Conservation (phyloP, 2,797 vertebrate genomes). For the Notolepis coatsorum region DNA sequence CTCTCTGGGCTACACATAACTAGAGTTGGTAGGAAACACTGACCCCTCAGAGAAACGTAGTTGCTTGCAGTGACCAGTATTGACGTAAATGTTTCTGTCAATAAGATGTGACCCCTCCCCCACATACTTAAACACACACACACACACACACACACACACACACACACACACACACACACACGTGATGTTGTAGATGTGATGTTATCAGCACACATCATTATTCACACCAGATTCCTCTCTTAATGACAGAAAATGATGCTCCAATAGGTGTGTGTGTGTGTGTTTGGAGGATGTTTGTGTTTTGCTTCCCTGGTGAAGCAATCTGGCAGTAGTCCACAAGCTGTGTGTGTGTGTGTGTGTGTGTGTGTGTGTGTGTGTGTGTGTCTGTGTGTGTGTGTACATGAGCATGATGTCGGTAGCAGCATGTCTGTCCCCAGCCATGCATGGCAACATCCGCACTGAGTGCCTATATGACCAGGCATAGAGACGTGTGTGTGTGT, state of each 20-base stretch:
- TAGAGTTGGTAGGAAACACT: too few species aligned
- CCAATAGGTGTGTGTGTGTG: neutral
- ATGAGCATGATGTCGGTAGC: neutral
- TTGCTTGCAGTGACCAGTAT: too few species aligned
- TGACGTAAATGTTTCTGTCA: too few species aligned
- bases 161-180: neutral
- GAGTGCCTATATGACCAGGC: too few species aligned
- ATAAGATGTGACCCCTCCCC: neutral
- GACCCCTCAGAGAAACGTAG: too few species aligned
- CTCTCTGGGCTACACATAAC: too few species aligned
- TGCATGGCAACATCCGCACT: too few species aligned
- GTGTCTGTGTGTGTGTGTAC: slow-evolving; percentile 1
- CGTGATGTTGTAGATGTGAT: too few species aligned
- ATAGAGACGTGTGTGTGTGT: too few species aligned
- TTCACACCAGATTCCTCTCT: slow-evolving; percentile 22
- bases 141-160: neutral
- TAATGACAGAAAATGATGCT: slow-evolving; percentile 16
- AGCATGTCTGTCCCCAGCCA: neutral
- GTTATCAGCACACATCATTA: neutral
- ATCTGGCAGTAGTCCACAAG: neutral
- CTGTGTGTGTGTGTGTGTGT: slow-evolving; percentile 7
- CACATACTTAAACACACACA: neutral
- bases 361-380: neutral
- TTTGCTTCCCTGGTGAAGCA: neutral
- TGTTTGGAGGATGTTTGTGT: slow-evolving; percentile 1